Evolutionary conservation across 2,113 vertebrate species (phyloP).

Genomic region (Panurus biarmicus): DNA sequence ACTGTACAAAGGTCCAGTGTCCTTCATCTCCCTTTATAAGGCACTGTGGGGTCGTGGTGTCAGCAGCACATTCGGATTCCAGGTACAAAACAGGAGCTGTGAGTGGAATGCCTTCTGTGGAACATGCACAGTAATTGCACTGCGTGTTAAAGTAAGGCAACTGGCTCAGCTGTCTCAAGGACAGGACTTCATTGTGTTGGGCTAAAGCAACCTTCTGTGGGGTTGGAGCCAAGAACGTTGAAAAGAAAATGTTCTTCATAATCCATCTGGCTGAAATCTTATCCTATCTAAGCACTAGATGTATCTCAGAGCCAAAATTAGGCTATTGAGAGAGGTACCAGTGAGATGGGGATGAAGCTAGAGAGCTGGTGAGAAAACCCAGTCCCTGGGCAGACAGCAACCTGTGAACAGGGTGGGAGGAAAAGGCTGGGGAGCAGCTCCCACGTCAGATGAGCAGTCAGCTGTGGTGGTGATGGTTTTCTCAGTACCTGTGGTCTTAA

Average conservation of each 20-base stretch:
- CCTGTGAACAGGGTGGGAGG: neutral
- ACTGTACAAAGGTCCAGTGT: neutral
- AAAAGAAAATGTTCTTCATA: slow-evolving; percentile 23
- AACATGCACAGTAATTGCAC: neutral
- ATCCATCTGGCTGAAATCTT: slow-evolving; percentile 33
- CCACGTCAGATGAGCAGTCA: neutral
- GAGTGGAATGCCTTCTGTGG: neutral
- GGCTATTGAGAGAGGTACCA: neutral
- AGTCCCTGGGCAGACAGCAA: neutral
- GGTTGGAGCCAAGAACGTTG: neutral
- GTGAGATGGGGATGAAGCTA: neutral
- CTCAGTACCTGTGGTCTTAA: neutral
- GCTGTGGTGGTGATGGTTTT: neutral
- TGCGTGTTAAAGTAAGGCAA: neutral
- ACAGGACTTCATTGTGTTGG: neutral
- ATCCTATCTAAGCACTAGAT: neutral
- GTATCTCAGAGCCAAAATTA: slow-evolving; percentile 6
- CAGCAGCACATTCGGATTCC: neutral
- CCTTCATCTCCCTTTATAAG: neutral
- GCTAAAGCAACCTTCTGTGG: neutral
- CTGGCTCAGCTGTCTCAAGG: neutral
- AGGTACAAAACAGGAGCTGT: neutral
- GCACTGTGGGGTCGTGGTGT: neutral
- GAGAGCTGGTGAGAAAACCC: neutral
- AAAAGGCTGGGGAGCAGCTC: neutral